Evolutionary conservation across 2,113 vertebrate genomes (phyloP).

Genomic region (Bubo scandiacus): DNA sequence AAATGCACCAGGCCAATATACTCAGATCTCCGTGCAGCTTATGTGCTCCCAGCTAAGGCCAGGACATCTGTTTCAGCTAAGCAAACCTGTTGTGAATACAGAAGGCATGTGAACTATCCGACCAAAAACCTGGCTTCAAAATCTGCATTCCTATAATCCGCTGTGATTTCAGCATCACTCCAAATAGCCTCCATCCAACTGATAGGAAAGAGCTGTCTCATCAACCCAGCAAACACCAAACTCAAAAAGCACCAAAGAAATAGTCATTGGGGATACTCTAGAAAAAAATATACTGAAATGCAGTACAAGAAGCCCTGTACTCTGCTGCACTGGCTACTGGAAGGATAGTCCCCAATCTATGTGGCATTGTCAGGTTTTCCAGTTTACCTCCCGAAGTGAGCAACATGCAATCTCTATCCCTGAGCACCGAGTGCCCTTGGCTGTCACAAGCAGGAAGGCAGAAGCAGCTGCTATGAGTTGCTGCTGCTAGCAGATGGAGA

Average conservation of each 20-base stretch:
- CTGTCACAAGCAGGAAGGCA: not conserved
- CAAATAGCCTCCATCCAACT: not conserved
- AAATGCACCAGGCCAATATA: not conserved
- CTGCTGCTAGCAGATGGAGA: not conserved
- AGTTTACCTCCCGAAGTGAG: not conserved
- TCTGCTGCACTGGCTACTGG: not conserved
- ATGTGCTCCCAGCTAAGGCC: not conserved
- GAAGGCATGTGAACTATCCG: not conserved
- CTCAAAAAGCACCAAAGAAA: not conserved
- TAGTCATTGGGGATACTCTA: fast-evolving
- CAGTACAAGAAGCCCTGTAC: not conserved
- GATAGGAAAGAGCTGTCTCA: not conserved
- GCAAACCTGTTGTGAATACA: not conserved
- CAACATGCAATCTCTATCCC: fast-evolving
- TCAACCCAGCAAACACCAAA: not conserved
- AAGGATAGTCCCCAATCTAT: fast-evolving
- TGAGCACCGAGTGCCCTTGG: fast-evolving
- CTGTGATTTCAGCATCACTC: not conserved
- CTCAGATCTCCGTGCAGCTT: not conserved
- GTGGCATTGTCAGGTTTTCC: not conserved
- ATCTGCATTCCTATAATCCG: not conserved
- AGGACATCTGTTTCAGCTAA: conserved; percentile 20
- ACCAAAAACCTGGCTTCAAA: conserved; percentile 4
- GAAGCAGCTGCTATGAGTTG: not conserved
- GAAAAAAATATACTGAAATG: not conserved